phyloP scores from a whole-genome alignment of 2,888 invertebrate genomes.

The Nemoura dubitans region DNA sequence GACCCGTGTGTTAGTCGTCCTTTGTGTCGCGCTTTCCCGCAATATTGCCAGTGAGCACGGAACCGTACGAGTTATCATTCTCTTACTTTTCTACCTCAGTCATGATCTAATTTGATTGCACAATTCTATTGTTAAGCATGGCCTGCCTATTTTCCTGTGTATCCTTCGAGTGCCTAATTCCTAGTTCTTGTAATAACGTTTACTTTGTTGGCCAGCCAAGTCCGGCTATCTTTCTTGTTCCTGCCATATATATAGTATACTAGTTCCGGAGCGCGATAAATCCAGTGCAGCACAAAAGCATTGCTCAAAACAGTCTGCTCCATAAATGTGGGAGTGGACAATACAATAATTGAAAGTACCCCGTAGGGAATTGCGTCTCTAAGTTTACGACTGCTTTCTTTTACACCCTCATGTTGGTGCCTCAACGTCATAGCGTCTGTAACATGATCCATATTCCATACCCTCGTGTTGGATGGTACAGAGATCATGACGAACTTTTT shows the following conservation, averaged over 20 bases:
- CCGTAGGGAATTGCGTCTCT: neutral
- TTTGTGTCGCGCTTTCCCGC: neutral
- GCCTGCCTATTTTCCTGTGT: neutral
- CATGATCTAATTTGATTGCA: neutral
- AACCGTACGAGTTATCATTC: neutral
- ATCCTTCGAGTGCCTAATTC: neutral
- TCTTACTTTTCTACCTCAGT: neutral
- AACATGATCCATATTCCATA: neutral
- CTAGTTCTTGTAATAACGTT: neutral
- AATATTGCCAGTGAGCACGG: neutral
- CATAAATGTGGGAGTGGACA: neutral
- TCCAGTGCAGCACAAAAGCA: neutral
- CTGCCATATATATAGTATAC: neutral
- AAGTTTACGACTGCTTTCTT: neutral
- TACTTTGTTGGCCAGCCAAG: neutral
- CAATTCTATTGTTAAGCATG: neutral
- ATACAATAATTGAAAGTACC: constrained; percentile 12
- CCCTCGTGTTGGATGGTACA: no score
- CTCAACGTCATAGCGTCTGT: neutral
- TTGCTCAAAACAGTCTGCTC: neutral
- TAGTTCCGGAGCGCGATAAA: no score
- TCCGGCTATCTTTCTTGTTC: neutral
- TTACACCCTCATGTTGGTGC: neutral
- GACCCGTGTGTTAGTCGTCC: no score
- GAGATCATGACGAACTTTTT: no score